Percentiles rank a stretch among this genome's conserved stretches.
Conservation (phyloP, 1,140 invertebrate genomes). For the Scaptomyza pallida region DNA sequence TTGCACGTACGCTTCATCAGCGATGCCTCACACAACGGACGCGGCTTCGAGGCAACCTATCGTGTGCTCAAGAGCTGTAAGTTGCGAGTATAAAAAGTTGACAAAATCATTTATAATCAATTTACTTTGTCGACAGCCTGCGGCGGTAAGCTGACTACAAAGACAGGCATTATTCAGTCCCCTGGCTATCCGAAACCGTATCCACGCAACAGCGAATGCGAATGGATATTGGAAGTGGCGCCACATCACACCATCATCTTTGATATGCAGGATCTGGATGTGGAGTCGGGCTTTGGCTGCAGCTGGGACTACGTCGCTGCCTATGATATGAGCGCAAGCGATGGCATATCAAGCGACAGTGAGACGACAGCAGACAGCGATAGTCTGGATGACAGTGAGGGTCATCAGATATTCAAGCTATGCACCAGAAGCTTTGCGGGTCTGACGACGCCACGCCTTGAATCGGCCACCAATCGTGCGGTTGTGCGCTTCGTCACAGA, state of each 20-base stretch:
- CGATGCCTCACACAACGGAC: constrained; percentile 75
- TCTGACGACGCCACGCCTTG: fast-evolving
- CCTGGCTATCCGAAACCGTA: constrained; percentile 92
- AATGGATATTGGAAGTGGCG: constrained; percentile 90
- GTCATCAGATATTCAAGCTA: constrained; percentile 39
- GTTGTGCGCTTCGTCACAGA: constrained; percentile 66
- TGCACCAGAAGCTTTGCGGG: constrained; percentile 22
- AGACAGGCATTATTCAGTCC: constrained; percentile 62
- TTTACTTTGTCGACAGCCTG: constrained; percentile 40
- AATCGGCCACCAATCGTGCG: constrained; percentile 53
- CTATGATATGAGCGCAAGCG: constrained; percentile 37
- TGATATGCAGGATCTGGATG: constrained; percentile 85
- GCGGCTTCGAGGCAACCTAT: constrained; percentile 88
- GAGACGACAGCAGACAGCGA: constrained; percentile 11
- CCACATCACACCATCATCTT: constrained; percentile 86
- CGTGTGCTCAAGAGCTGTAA: constrained; percentile 72
- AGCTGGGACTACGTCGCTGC: constrained; percentile 85
- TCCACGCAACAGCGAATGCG: constrained; percentile 88
- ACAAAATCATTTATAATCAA: neutral
- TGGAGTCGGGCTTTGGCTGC: constrained; percentile 86
- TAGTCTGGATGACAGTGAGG: constrained; percentile 46
- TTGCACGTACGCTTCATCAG: constrained; percentile 67
- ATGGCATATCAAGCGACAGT: neutral
- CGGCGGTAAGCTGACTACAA: constrained; percentile 53
- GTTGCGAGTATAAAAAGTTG: constrained; percentile 17